Evolutionary conservation across 2,888 invertebrate species (phyloP).

Genomic region (Dicranocentrus wangi): DNA sequence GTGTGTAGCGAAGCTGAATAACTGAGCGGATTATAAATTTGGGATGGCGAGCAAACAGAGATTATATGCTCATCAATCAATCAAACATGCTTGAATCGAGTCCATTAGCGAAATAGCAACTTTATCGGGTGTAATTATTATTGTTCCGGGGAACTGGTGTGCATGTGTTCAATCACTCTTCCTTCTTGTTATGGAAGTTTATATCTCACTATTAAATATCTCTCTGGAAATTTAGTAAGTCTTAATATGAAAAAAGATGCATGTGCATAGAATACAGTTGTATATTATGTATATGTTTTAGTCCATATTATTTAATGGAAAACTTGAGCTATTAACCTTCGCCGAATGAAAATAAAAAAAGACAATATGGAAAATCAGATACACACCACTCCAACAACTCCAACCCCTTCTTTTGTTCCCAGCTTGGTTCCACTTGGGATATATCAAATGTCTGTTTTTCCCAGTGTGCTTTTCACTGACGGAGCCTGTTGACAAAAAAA

Average conservation of each 20-base stretch:
- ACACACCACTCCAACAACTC: slow-evolving; percentile 35
- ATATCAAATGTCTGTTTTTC: slow-evolving; percentile 52
- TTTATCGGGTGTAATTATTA: slow-evolving; percentile 34
- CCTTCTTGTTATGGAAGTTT: no score
- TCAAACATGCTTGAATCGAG: slow-evolving; percentile 57
- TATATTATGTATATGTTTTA: no score
- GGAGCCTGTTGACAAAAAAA: slow-evolving; percentile 39
- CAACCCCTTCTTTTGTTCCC: slow-evolving; percentile 42
- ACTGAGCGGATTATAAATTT: slow-evolving; percentile 62
- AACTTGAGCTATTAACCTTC: no score
- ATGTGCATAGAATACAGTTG: no score
- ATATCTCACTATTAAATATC: no score
- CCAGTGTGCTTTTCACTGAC: slow-evolving; percentile 19
- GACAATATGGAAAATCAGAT: slow-evolving; percentile 42
- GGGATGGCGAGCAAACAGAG: slow-evolving; percentile 44
- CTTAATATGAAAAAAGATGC: no score
- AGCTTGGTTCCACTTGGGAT: slow-evolving; percentile 19
- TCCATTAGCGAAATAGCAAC: slow-evolving; percentile 60
- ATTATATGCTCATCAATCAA: slow-evolving; percentile 66
- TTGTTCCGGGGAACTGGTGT: not conserved
- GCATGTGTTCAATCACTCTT: not conserved
- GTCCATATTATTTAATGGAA: no score
- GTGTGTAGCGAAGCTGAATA: slow-evolving; percentile 26
- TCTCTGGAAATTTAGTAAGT: no score
- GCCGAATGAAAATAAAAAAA: no score